These are phyloP conservation scores for Porphyrio hochstetteri DNA, from an alignment of 2,113 vertebrate genomes.

Conservation along the genomic window DNA sequence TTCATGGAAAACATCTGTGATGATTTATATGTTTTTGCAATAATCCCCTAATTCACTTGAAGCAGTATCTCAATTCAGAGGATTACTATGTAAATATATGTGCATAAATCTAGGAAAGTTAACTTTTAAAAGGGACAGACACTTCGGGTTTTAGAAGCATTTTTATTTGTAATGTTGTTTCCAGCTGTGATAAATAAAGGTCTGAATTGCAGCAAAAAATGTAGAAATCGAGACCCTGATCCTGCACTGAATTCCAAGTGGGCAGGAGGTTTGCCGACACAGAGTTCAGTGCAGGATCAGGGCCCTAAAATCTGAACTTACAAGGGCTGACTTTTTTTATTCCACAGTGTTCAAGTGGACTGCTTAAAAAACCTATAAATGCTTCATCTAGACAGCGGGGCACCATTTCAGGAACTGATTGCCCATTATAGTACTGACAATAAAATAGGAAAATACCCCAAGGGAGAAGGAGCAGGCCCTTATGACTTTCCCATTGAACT, in stretches of 20 bases:
- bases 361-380: conserved; percentile 62
- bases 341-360: conserved; percentile 45
- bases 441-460: conserved; percentile 60
- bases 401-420: conserved; percentile 68
- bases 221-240: neutral
- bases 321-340: conserved; percentile 21
- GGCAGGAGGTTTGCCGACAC: neutral
- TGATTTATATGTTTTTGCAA: conserved; percentile 41
- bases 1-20: conserved; percentile 10
- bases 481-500: conserved; percentile 52
- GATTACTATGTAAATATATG: conserved; percentile 57
- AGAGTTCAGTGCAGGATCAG: neutral
- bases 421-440: conserved; percentile 61
- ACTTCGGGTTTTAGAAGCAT: conserved; percentile 16
- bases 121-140: conserved; percentile 39
- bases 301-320: conserved; percentile 36
- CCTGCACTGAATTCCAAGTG: conserved; percentile 31
- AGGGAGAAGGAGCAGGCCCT: conserved; percentile 37
- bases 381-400: conserved; percentile 64
- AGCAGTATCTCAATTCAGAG: neutral
- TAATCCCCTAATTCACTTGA: conserved; percentile 41
- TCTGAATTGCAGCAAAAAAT: conserved; percentile 19
- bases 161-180: conserved; percentile 49
- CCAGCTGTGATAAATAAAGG: conserved; percentile 45
- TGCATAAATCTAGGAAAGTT: conserved; percentile 43